Evolutionary conservation across 2,888 invertebrate genomes (phyloP).

Genomic region (Petrolisthes cinctipes): DNA sequence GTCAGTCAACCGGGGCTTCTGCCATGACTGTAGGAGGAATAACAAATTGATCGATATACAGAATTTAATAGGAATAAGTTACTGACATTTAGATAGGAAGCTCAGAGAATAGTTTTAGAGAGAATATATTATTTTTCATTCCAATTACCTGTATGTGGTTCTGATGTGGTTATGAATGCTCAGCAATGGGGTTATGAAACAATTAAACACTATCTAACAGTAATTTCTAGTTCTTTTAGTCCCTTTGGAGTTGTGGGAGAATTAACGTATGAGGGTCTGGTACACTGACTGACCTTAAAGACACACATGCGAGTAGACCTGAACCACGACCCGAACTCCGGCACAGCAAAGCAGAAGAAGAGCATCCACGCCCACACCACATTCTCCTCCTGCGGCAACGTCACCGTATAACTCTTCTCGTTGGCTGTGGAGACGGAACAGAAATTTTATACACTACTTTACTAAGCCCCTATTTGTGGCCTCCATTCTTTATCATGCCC

Average conservation of each 20-base stretch:
- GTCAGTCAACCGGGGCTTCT: slow-evolving; percentile 71
- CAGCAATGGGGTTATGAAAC: not conserved
- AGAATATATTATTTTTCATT: too few species aligned
- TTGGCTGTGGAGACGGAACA: slow-evolving; percentile 75
- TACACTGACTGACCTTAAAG: slow-evolving; percentile 76
- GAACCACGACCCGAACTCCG: slow-evolving; percentile 88
- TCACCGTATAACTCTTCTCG: slow-evolving; percentile 86
- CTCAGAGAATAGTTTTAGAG: too few species aligned
- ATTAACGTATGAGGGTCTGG: not conserved
- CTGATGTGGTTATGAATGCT: not conserved
- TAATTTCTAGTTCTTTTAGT: too few species aligned
- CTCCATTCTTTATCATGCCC: too few species aligned
- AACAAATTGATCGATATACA: not conserved
- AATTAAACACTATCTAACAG: too few species aligned
- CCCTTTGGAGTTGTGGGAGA: not conserved
- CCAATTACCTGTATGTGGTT: too few species aligned
- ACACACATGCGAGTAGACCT: slow-evolving; percentile 88
- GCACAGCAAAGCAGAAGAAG: slow-evolving; percentile 86
- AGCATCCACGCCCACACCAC: slow-evolving; percentile 95
- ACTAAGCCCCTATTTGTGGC: not conserved
- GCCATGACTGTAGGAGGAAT: slow-evolving; percentile 43
- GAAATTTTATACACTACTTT: not conserved
- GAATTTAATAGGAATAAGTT: too few species aligned
- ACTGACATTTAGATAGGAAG: too few species aligned
- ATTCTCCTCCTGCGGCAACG: slow-evolving; percentile 85